phyloP scores from a whole-genome alignment of 2,888 invertebrate genomes.

The Heliconius aoede region DNA sequence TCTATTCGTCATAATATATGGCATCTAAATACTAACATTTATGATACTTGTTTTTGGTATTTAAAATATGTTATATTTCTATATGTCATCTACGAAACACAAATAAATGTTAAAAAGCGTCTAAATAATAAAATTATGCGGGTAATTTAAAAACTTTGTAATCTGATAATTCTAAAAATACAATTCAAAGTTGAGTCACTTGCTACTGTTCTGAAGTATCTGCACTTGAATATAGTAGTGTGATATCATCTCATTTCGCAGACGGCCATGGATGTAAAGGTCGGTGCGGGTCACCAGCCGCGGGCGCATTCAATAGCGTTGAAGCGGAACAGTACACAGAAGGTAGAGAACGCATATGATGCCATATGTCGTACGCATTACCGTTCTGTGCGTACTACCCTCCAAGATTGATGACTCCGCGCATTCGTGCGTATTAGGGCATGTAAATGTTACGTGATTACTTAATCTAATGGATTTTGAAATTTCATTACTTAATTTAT shows the following conservation, averaged over 20 bases:
- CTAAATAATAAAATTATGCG: not conserved
- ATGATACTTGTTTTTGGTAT: not conserved
- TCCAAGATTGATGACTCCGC: constrained; percentile 78
- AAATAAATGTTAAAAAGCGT: not conserved
- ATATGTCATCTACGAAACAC: not conserved
- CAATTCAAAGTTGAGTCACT: constrained; percentile 50
- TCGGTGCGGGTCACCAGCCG: constrained; percentile 70
- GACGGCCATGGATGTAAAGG: constrained; percentile 60
- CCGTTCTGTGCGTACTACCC: constrained; percentile 62
- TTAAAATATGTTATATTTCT: not conserved
- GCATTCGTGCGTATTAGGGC: constrained; percentile 79
- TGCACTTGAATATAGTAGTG: constrained; percentile 52
- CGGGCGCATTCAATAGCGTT: constrained; percentile 63
- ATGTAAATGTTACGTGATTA: constrained; percentile 82
- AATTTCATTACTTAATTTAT: constrained; percentile 54
- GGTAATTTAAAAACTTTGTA: not conserved
- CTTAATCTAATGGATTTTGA: constrained; percentile 76
- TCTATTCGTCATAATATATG: constrained; percentile 37
- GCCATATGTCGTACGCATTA: constrained; percentile 82
- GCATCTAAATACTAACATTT: constrained; percentile 35
- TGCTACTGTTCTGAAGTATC: constrained; percentile 48
- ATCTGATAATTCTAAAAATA: not conserved
- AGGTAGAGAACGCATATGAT: constrained; percentile 56
- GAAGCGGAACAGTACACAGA: constrained; percentile 66
- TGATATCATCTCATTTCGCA: constrained; percentile 65